Base-by-base conservation (phyloP, 2,113 vertebrate genomes). In the Condylura cristata region DNA sequence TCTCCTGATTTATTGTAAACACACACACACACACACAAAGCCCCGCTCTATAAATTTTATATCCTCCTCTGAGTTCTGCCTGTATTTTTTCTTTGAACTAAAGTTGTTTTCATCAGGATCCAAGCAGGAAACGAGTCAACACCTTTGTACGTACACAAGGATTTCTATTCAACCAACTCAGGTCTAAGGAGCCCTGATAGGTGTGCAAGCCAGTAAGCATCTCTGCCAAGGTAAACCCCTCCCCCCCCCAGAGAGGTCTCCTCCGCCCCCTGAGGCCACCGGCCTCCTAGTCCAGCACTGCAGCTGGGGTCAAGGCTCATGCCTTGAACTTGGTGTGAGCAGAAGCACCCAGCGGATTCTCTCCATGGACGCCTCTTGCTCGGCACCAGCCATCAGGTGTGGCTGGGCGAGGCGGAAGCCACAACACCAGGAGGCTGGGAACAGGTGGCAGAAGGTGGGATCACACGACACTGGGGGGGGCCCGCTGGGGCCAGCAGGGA, bases 61-160 rank as follows among this genome's bases (percentile, higher is more conserved):
- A 53, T 68, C 20, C 48, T 95, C 61, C 41, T 83, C 41, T 83
- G 37, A 5, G 37, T 34, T 72, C 94, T 61, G 20, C 28, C 16
- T 60, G 74, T 70, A 7, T 66, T 9, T 92, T 56, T 86, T 20
- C 71, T 96, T 56, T 72, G 68, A 93, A 88, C 86, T 82, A 84
- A 68, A 95, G 20, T 30, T 24, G 58, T 81, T 93, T 87, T 72
- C 56, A 78, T 75, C 46, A 74, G 61, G 44, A 74, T 83, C 53
- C 76, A 75, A 17, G 24, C 8, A 72, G 53, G 46, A 89, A 44
- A 85, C 84, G 13, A 56, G 48, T 63, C 75, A 39, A 37, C 37
- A 22, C 17, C 11, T 26, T 58, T 30, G 12, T 61, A 32, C 63
- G 78, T 74, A 56, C 80, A 51, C 8, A 34, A 10, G 16, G 44